Evolutionary conservation across 2,888 invertebrate genomes (phyloP).

Genomic region (Aleiodes leptofemur): DNA sequence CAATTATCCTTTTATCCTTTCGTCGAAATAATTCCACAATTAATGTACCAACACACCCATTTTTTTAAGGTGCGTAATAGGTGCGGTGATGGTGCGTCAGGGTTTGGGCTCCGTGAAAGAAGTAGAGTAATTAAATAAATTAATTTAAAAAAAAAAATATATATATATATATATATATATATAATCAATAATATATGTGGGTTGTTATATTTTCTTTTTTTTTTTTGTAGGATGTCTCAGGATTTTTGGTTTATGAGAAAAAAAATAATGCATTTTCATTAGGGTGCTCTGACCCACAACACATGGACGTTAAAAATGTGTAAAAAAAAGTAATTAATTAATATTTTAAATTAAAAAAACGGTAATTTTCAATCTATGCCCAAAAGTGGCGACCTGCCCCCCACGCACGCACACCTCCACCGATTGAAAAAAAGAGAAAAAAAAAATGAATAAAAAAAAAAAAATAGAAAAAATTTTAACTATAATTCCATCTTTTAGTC

Average conservation of each 20-base stretch:
- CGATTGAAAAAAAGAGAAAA: conserved; percentile 51
- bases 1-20: conserved; percentile 31
- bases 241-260: conserved; percentile 49
- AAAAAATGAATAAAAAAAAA: conserved; percentile 20
- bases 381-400: conserved; percentile 57
- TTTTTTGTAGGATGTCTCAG: conserved; percentile 46
- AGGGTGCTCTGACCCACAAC: conserved; percentile 76
- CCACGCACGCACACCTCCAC: conserved; percentile 71
- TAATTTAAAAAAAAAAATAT: conserved; percentile 26
- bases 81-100: conserved; percentile 72
- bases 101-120: conserved; percentile 62
- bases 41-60: conserved; percentile 47
- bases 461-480: conserved; percentile 33
- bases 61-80: conserved; percentile 51
- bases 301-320: conserved; percentile 71
- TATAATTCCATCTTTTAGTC: conserved; percentile 44
- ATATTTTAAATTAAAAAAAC: conserved; percentile 47
- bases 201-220: conserved; percentile 48
- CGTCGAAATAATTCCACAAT: conserved; percentile 40
- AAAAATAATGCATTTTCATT: conserved; percentile 52
- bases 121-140: conserved; percentile 47
- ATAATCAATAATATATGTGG: conserved; percentile 49
- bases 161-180: too few species aligned
- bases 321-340: conserved; percentile 57
- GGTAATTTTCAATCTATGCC: conserved; percentile 11